These are phyloP conservation scores for Rhizoglyphus robini DNA, from an alignment of 1,140 invertebrate species.

Conservation along the genomic window DNA sequence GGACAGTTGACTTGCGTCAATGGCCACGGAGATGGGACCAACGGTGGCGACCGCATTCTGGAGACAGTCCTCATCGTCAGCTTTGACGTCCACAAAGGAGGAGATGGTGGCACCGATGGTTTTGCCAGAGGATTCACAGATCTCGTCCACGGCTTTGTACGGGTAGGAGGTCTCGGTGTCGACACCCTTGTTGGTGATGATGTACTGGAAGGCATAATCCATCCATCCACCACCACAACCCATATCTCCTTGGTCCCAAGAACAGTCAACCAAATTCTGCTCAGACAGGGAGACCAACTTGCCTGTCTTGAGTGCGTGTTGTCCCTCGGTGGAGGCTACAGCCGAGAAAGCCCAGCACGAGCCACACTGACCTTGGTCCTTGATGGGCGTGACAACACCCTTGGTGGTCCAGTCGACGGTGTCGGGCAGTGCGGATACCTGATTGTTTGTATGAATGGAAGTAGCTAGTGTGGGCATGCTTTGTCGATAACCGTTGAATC, in stretches of 20 bases:
- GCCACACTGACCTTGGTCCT: slow-evolving; percentile 56
- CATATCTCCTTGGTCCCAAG: slow-evolving; percentile 22
- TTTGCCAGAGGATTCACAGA: slow-evolving; percentile 51
- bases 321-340: slow-evolving; percentile 40
- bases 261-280: slow-evolving; percentile 23
- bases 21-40: slow-evolving; percentile 44
- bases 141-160: slow-evolving; percentile 54
- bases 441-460: slow-evolving; percentile 42
- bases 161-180: slow-evolving; percentile 86
- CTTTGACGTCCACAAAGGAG: slow-evolving; percentile 21
- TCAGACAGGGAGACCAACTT: slow-evolving; percentile 57
- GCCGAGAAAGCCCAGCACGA: slow-evolving; percentile 25
- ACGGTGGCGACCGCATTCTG: slow-evolving; percentile 41
- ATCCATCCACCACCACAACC: slow-evolving; percentile 24
- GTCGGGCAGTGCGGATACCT: slow-evolving; percentile 43
- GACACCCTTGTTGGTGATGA: slow-evolving; percentile 71
- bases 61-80: slow-evolving; percentile 32
- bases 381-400: slow-evolving; percentile 75
- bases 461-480: slow-evolving; percentile 21
- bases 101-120: slow-evolving; percentile 34
- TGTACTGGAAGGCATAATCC: slow-evolving; percentile 29
- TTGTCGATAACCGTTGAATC: slow-evolving; percentile 62
- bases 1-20: slow-evolving; percentile 30
- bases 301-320: slow-evolving; percentile 72
- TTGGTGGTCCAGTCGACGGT: slow-evolving; percentile 69